phyloP scores from a whole-genome alignment of 2,113 vertebrate genomes.

The Parotia lawesii region DNA sequence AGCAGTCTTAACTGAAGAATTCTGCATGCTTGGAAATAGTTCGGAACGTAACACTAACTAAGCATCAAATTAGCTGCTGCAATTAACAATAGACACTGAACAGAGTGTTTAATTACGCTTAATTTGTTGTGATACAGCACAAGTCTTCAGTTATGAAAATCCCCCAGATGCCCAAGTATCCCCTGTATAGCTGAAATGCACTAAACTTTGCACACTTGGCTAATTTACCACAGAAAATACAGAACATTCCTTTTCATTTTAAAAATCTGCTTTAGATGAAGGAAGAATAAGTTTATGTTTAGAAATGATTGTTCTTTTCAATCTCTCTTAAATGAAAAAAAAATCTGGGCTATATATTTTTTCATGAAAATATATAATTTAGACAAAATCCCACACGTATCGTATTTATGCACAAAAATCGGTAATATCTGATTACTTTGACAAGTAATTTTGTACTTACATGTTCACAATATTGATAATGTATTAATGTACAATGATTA shows the following conservation, averaged over 20 bases:
- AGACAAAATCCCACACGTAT: constrained; percentile 13
- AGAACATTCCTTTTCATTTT: neutral
- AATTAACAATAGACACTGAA: constrained; percentile 71
- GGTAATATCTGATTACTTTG: constrained; percentile 69
- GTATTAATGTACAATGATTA: constrained; percentile 75
- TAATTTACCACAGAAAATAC: constrained; percentile 2
- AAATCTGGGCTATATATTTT: neutral
- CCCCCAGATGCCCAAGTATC: constrained; percentile 15
- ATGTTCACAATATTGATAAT: constrained; percentile 72
- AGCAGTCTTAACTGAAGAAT: constrained; percentile 40
- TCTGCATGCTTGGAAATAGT: constrained; percentile 52
- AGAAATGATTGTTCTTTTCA: neutral
- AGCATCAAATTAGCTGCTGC: constrained; percentile 68
- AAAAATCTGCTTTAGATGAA: neutral
- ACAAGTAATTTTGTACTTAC: constrained; percentile 73
- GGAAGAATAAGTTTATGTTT: constrained; percentile 1
- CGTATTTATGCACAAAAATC: constrained; percentile 62
- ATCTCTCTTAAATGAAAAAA: neutral
- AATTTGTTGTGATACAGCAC: constrained; percentile 62
- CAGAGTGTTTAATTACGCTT: constrained; percentile 66
- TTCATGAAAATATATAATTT: constrained; percentile 18
- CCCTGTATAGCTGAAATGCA: neutral
- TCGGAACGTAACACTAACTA: constrained; percentile 50
- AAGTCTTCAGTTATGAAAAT: constrained; percentile 59
- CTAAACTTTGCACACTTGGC: constrained; percentile 25